Evolutionary conservation across 1,140 invertebrate species (phyloP).

Genomic region (Drosophila pachea): DNA sequence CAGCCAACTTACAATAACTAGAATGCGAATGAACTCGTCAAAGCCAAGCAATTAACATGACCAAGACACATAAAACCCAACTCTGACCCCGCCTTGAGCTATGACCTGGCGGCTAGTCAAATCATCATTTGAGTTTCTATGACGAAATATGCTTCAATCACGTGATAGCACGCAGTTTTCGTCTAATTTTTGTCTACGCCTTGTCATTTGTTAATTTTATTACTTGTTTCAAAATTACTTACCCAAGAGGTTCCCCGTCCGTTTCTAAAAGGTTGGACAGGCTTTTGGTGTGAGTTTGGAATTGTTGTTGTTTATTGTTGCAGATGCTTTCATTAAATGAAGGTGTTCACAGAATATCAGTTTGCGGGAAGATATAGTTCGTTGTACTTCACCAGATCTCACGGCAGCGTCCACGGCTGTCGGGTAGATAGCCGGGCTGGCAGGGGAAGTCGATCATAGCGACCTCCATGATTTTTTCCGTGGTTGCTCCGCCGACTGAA

Average conservation of each 20-base stretch:
- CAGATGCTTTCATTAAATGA: neutral
- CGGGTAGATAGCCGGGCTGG: slow-evolving; percentile 72
- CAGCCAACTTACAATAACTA: slow-evolving; percentile 30
- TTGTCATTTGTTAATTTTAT: slow-evolving; percentile 73
- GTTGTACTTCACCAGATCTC: slow-evolving; percentile 63
- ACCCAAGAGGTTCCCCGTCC: too few relatives aligned
- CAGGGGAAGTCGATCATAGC: slow-evolving; percentile 77
- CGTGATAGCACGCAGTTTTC: slow-evolving; percentile 47
- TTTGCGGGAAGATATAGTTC: neutral
- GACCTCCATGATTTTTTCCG: slow-evolving; percentile 57
- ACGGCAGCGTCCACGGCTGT: slow-evolving; percentile 68
- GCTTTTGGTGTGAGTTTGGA: slow-evolving; percentile 47
- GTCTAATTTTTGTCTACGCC: slow-evolving; percentile 44
- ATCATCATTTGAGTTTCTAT: slow-evolving; percentile 43
- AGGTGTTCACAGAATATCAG: neutral
- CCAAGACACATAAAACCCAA: slow-evolving; percentile 73
- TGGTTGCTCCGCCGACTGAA: slow-evolving; percentile 9
- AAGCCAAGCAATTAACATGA: slow-evolving; percentile 71
- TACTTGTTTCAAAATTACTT: slow-evolving; percentile 61
- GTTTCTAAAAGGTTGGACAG: too few relatives aligned
- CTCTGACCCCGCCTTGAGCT: slow-evolving; percentile 15
- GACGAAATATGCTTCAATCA: slow-evolving; percentile 65
- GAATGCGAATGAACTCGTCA: slow-evolving; percentile 36
- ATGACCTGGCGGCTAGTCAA: slow-evolving; percentile 47
- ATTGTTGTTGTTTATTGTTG: slow-evolving; percentile 32